Evolutionary conservation across 2,888 invertebrate species (phyloP).

Genomic region (Proisotoma minuta): DNA sequence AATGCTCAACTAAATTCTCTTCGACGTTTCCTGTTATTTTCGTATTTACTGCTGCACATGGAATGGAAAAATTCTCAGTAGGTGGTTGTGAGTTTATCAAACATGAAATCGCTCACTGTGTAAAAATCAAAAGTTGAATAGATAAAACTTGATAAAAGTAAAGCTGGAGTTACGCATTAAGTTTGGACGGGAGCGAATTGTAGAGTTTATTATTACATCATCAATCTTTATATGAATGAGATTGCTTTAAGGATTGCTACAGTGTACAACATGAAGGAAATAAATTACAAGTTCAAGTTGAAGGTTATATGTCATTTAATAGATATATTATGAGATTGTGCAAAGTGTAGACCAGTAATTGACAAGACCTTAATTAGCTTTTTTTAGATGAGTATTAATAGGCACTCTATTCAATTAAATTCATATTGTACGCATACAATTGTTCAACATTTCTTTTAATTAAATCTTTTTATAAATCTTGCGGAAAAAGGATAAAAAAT

Average conservation of each 20-base stretch:
- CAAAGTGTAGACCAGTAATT: neutral
- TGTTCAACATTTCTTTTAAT: too few species aligned
- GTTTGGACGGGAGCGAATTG: neutral
- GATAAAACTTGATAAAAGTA: neutral
- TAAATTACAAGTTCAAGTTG: conserved; percentile 5
- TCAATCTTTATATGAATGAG: neutral
- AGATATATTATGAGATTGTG: neutral
- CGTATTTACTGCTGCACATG: too few species aligned
- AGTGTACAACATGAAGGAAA: neutral
- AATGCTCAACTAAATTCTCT: neutral
- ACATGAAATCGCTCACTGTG: neutral
- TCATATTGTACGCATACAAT: too few species aligned
- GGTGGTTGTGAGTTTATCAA: too few species aligned
- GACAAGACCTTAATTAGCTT: neutral
- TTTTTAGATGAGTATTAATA: neutral
- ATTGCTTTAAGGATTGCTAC: neutral
- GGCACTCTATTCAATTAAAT: too few species aligned
- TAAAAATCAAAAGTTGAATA: neutral
- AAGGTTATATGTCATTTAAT: neutral
- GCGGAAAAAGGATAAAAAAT: too few species aligned
- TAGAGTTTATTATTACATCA: neutral
- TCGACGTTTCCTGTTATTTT: neutral
- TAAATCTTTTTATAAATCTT: too few species aligned
- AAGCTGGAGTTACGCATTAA: neutral
- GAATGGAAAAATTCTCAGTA: neutral